Conservation (phyloP, 2,888 invertebrate genomes). For the Heliconius aoede region DNA sequence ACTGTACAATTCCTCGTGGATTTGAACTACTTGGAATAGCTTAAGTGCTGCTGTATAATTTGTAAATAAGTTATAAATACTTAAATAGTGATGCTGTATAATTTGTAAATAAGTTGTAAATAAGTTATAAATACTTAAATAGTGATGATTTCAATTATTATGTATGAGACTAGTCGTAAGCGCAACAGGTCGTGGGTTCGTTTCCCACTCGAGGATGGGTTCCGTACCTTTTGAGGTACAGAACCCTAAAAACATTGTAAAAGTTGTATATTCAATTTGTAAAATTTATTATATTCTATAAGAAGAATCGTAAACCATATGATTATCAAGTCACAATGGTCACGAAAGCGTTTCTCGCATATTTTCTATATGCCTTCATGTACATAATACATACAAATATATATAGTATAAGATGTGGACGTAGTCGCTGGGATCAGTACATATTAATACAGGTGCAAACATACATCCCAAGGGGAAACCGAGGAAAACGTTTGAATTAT, state of each 20-base stretch:
- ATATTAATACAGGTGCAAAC: slow-evolving; percentile 51
- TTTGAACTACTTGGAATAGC: slow-evolving; percentile 15
- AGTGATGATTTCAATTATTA: background rate
- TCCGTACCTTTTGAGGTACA: too few relatives aligned
- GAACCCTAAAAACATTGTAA: too few relatives aligned
- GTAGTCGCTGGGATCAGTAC: slow-evolving; percentile 30
- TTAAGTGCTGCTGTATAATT: slow-evolving; percentile 8
- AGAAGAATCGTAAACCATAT: background rate
- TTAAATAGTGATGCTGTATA: background rate
- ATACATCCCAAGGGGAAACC: slow-evolving; percentile 51
- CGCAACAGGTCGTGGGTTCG: too few relatives aligned
- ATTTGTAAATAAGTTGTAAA: slow-evolving; percentile 11
- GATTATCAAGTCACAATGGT: background rate
- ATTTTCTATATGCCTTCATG: background rate
- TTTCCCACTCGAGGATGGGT: too few relatives aligned
- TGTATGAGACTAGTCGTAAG: background rate
- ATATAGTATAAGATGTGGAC: slow-evolving; percentile 6
- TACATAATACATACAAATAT: background rate
- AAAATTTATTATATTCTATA: background rate
- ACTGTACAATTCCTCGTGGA: background rate
- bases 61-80: background rate
- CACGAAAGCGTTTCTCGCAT: background rate
- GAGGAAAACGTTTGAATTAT: slow-evolving; percentile 57
- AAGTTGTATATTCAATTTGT: background rate
- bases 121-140: background rate